Base-by-base conservation (phyloP, 2,888 invertebrate species). In the Lasioglossum vierecki region DNA sequence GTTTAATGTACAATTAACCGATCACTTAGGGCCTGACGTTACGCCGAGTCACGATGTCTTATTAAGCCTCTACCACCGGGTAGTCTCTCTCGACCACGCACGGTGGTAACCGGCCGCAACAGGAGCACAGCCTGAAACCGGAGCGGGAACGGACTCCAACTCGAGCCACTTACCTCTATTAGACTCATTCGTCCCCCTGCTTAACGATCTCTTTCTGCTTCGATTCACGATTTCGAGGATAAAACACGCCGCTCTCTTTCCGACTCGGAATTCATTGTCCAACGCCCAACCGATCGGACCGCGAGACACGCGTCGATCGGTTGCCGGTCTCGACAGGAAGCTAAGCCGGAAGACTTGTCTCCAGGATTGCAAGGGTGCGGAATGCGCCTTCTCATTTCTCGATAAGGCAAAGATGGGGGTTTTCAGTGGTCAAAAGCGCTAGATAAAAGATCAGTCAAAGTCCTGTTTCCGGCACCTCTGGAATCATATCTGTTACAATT, bases 1-100 rank as follows among this genome's bases (percentile, higher is more conserved):
- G 94, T 94, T 94, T 94, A 94, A 95, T 95, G 94, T 94, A 94
- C 94, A 94, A 95, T 95, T 95, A 95, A 94, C 94, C 92, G 94
- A 95, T 95, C 95, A 94, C 94, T 95, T 94, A 94, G 92, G 93
- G 88, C 84, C 92, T 94, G 94, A 95, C 94, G 92, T 93, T 93
- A 91, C 93, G 95, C 92, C 92, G 93, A 94, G 94, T 95, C 95
- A 95, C 94, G 94, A 95, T 93, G 94, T 94, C 95, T 94, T 94
- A 95, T 95, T 94, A 94, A 94, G 94, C 88, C 92, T 92, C 92
- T 90, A 91, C 92, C 89, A 89, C 86, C 87, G 88, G 86, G 82
- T 83, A 88, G 88, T 83, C 85, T 83, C 53, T 83, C 83, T 82
- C 75, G 88, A 84, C 73, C 90, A 72, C 90, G 90, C 88, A 82